A percentile compares a stretch with the other conserved stretches of the same genome.
These are phyloP conservation scores for Selene dorsalis DNA, from an alignment of 2,797 vertebrate species.

Conservation along the genomic window DNA sequence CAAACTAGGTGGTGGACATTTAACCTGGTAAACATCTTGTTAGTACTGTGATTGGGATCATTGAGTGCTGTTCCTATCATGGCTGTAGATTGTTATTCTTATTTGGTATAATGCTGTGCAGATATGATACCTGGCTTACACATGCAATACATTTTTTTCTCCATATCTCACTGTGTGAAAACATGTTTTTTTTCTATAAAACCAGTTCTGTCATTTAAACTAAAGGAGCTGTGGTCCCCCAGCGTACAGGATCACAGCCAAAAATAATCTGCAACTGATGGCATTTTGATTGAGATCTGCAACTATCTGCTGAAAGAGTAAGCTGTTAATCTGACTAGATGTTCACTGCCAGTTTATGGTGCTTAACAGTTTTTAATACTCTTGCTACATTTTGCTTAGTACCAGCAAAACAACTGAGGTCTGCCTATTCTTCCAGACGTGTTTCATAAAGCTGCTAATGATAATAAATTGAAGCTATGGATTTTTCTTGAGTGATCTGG, in stretches of 20 bases:
- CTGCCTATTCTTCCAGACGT: too few species aligned
- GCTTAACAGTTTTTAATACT: too few species aligned
- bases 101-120: too few species aligned
- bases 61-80: neutral
- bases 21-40: neutral
- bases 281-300: neutral
- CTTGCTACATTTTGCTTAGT: neutral
- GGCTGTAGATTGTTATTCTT: neutral
- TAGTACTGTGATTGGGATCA: neutral
- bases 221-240: too few species aligned
- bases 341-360: too few species aligned
- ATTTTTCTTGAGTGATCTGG: neutral
- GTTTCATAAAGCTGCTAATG: neutral
- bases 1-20: neutral
- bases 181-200: neutral
- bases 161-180: neutral
- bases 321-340: neutral
- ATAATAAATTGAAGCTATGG: neutral
- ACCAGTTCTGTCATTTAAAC: neutral
- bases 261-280: neutral
- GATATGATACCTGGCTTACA: neutral
- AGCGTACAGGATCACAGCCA: too few species aligned
- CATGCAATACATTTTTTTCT: too few species aligned
- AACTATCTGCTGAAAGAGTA: neutral
- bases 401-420: neutral